These are phyloP conservation scores for Formica selysi DNA, from an alignment of 1,140 invertebrate species.

Conservation along the genomic window DNA sequence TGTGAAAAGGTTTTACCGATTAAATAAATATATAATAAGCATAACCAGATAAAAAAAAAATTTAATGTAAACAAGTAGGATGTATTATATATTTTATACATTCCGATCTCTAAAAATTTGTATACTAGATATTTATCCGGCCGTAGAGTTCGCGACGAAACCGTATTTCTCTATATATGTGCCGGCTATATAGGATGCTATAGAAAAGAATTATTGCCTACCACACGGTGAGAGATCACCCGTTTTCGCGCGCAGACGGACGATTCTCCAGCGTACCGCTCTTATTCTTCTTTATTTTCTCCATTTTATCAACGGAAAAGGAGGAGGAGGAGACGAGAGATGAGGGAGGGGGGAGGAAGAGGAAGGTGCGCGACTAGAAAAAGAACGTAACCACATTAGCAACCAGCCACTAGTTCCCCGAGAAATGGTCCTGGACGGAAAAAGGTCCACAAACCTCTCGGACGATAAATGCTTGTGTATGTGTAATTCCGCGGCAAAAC, in stretches of 20 bases:
- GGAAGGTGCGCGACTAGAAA: conserved; percentile 35
- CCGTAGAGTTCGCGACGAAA: conserved; percentile 23
- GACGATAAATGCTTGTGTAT: conserved; percentile 50
- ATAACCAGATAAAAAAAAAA: too few species aligned
- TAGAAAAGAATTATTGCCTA: conserved; percentile 59
- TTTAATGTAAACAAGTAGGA: too few species aligned
- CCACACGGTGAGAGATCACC: conserved; percentile 59
- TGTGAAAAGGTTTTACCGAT: neutral
- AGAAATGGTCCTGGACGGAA: conserved; percentile 38
- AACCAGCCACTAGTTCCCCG: conserved; percentile 42
- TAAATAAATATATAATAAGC: neutral
- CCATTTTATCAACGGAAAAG: conserved; percentile 49
- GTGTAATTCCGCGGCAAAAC: conserved; percentile 51
- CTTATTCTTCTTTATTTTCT: conserved; percentile 62
- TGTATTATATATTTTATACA: neutral
- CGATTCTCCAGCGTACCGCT: conserved; percentile 56
- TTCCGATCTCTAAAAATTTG: conserved; percentile 28
- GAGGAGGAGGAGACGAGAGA: neutral
- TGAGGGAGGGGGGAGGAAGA: neutral
- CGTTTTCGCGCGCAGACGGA: conserved; percentile 41
- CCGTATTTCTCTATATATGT: conserved; percentile 47
- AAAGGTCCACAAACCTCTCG: conserved; percentile 42
- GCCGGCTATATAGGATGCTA: conserved; percentile 37
- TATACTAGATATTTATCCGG: conserved; percentile 42
- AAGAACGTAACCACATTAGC: conserved; percentile 63